phyloP scores from a whole-genome alignment of 1,140 invertebrate genomes.

The Ceratina australensis region DNA sequence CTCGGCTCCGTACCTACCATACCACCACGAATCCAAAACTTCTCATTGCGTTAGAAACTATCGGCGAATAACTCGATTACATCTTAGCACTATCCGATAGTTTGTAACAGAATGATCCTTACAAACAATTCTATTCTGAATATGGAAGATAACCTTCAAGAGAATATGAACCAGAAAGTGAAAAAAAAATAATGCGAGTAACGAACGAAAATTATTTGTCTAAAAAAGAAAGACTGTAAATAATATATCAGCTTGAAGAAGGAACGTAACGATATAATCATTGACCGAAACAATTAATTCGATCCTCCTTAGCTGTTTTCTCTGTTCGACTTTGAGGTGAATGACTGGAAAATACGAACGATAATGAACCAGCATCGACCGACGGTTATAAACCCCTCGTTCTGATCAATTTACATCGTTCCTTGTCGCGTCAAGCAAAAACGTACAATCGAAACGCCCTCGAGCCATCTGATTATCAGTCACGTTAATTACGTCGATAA shows the following conservation, averaged over 20 bases:
- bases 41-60: slow-evolving; percentile 21
- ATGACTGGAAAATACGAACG: not conserved
- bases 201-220: not conserved
- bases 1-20: not conserved
- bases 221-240: not conserved
- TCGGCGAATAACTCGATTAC: slow-evolving; percentile 32
- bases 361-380: not conserved
- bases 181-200: not conserved
- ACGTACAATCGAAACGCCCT: slow-evolving; percentile 55
- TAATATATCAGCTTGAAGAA: not conserved
- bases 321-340: not conserved
- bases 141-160: not conserved
- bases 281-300: not conserved
- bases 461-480: slow-evolving; percentile 43
- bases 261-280: not conserved
- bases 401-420: slow-evolving; percentile 41
- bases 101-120: not conserved
- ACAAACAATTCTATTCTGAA: not conserved
- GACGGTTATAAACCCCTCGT: slow-evolving; percentile 26
- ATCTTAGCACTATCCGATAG: slow-evolving; percentile 11
- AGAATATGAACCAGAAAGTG: too few species aligned
- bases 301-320: not conserved
- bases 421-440: slow-evolving; percentile 20
- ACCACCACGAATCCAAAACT: slow-evolving; percentile 12
- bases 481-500: slow-evolving; percentile 57